Conservation (phyloP, 2,113 vertebrate species). For the Apistogramma diplotaenia region DNA sequence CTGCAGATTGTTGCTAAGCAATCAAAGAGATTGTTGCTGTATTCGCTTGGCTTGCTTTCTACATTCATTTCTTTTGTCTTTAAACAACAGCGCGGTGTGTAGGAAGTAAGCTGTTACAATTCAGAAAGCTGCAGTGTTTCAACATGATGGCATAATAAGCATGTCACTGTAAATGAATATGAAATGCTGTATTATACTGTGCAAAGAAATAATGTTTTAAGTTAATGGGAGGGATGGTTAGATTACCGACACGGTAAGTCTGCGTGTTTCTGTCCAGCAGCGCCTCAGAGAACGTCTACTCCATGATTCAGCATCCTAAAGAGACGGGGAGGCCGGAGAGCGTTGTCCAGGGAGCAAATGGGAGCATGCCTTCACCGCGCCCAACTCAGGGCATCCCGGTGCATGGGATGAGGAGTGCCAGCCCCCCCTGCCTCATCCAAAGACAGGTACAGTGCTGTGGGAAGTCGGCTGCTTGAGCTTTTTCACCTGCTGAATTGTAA, state of each 20-base stretch:
- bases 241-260: not conserved
- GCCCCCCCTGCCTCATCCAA: conserved; percentile 69
- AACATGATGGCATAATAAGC: not conserved
- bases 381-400: conserved; percentile 46
- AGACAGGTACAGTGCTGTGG: conserved; percentile 64
- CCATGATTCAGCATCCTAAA: conserved; percentile 75
- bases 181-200: not conserved
- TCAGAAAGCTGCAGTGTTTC: not conserved
- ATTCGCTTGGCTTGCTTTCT: not conserved
- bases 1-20: conserved; percentile 21
- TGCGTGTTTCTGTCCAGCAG: conserved; percentile 31
- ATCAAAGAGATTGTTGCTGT: not conserved
- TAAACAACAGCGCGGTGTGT: not conserved
- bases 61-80: conserved; percentile 1
- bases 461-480: not conserved
- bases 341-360: conserved; percentile 48
- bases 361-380: conserved; percentile 53
- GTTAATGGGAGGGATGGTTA: not conserved
- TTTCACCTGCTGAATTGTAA: not conserved
- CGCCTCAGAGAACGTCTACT: conserved; percentile 78
- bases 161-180: not conserved
- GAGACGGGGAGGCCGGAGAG: conserved; percentile 57
- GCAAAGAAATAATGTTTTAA: not conserved
- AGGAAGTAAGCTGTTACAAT: not conserved
- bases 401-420: conserved; percentile 68